These are phyloP conservation scores for Balanococcus diminutus DNA, from an alignment of 2,888 invertebrate genomes.

Conservation along the genomic window DNA sequence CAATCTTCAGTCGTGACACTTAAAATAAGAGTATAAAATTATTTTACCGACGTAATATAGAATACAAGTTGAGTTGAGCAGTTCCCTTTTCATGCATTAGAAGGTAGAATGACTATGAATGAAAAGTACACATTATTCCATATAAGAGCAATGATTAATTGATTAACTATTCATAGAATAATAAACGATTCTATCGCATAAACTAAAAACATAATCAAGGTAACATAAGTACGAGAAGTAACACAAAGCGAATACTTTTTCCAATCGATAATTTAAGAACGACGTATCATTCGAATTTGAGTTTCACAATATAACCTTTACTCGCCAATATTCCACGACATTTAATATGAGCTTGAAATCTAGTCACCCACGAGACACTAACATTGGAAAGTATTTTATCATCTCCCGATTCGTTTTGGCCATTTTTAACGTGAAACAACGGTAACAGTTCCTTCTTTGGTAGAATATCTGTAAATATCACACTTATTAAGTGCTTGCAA, in stretches of 20 bases:
- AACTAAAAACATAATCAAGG: not conserved
- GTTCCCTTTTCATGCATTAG: not conserved
- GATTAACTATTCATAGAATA: not conserved
- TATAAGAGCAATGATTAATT: not conserved
- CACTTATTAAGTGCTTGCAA: too few relatives aligned
- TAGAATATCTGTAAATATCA: conserved; percentile 65
- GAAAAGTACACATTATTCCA: not conserved
- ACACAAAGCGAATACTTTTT: not conserved
- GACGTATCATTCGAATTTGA: conserved; percentile 47
- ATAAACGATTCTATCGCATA: not conserved
- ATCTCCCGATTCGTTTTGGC: conserved; percentile 52
- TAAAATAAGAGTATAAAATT: not conserved
- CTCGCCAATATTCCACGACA: conserved; percentile 88
- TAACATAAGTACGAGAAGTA: not conserved
- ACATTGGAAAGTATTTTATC: conserved; percentile 52
- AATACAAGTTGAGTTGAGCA: not conserved
- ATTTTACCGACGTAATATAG: not conserved
- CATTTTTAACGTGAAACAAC: conserved; percentile 64
- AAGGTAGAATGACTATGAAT: too few relatives aligned
- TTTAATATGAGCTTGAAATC: conserved; percentile 88
- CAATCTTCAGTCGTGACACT: not conserved
- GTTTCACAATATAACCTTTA: conserved; percentile 79
- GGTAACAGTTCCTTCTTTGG: conserved; percentile 67
- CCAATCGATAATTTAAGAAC: not conserved
- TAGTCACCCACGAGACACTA: conserved; percentile 76